Percentiles rank a stretch among this genome's conserved stretches.
Conservation (phyloP, 2,888 invertebrate genomes). For the Nephrotoma guestfalica region DNA sequence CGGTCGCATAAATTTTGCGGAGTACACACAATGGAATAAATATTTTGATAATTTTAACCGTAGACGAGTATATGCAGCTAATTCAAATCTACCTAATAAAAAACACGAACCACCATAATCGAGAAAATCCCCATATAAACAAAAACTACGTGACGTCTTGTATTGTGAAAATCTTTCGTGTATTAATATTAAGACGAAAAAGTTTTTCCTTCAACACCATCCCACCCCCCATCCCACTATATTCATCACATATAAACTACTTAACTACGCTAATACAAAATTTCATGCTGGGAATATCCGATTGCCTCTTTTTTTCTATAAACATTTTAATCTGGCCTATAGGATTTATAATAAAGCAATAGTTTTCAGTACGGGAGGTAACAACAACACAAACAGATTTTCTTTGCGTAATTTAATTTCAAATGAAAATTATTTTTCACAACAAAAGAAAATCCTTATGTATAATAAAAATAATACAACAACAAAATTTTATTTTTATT, state of each 20-base stretch:
- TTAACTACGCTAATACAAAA: not conserved
- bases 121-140: not conserved
- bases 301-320: not conserved
- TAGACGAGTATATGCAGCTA: not conserved
- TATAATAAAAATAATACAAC: not conserved
- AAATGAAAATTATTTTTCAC: not conserved
- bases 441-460: not conserved
- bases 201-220: not conserved
- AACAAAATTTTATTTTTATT: not conserved
- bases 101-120: not conserved
- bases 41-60: too few relatives aligned
- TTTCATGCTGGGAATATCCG: not conserved
- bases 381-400: not conserved
- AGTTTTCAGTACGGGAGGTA: not conserved
- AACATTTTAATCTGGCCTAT: not conserved
- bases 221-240: not conserved
- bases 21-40: not conserved
- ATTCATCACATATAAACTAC: not conserved
- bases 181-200: not conserved
- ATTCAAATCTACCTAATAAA: not conserved
- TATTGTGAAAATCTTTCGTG: not conserved
- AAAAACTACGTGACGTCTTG: conserved; percentile 1
- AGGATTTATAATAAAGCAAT: not conserved
- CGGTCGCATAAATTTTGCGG: not conserved
- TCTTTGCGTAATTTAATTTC: not conserved